These are phyloP conservation scores for Pararge aegeria DNA, from an alignment of 1,140 invertebrate species.

Conservation along the genomic window DNA sequence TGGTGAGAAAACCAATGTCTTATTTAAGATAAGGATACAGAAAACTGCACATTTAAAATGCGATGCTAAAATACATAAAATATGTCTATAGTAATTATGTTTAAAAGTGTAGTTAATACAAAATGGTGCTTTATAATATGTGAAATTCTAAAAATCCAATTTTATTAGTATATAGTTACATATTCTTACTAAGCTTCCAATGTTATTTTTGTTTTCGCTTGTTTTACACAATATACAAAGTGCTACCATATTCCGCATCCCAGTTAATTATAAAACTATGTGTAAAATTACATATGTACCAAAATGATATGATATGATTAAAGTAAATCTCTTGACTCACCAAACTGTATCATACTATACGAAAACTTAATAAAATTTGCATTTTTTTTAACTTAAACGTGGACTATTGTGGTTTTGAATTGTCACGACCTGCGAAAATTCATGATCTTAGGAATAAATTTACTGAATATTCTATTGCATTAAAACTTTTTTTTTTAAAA, in stretches of 20 bases:
- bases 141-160: too few species aligned
- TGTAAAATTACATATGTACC: constrained; percentile 11
- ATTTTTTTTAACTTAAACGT: constrained; percentile 52
- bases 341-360: constrained; percentile 32
- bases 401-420: constrained; percentile 16
- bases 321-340: constrained; percentile 37
- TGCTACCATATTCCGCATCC: constrained; percentile 13
- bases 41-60: neutral
- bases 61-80: neutral
- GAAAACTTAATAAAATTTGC: constrained; percentile 23
- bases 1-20: too few species aligned
- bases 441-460: neutral
- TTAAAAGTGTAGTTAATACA: neutral
- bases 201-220: neutral
- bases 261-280: constrained; percentile 10
- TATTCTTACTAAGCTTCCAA: neutral
- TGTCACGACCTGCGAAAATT: constrained; percentile 60
- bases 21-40: neutral
- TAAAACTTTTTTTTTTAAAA: too few species aligned
- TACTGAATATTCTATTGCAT: too few species aligned
- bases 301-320: constrained; percentile 32
- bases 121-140: neutral
- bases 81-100: neutral
- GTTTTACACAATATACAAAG: neutral
- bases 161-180: neutral